Evolutionary conservation across 2,797 vertebrate genomes (phyloP), one percentile per base, ranked within the genome.

Genomic region (Luscinia megarhynchos): DNA sequence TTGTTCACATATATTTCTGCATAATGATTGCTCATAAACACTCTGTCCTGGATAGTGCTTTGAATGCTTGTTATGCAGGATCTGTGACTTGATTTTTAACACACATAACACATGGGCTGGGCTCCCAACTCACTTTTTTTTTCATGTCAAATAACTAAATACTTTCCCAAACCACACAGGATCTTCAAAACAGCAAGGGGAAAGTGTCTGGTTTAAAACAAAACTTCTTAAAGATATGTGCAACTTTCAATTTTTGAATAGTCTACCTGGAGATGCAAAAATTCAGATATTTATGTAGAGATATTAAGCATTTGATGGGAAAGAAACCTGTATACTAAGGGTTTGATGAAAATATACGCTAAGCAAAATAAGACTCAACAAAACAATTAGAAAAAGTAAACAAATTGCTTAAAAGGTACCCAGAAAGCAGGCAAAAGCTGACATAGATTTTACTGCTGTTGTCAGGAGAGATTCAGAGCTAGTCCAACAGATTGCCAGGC

Each of bases 1-100:
- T 96, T 93, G 83, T 89, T 95, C 95, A 89, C 87, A 73, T 89
- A 59, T 89, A 95, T 88, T 90, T 93, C 79, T 91, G 63, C 74
- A 84, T 94, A 92, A 95, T 86, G 82, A 93, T 87, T 50, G 57
- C 59, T 94, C 90, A 90, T 92, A 94, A 96, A 92, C 68, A 64
- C 87, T 80, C 54, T 81, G 83, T 84, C 81, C 82, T 93, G 72
- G 24, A 59, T 69, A 80, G 50, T 61, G 82, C 59, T 93, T 81
- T 92, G 61, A 93, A 78, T 90, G 90, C 53, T 93, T 67, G 82
- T 24, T 69, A 26, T 24, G 24, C 53, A 61, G 70, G 38, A 55
- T 93, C 82, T 93, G 87, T 91, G 89, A 91, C 74, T 73, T 55
- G 76, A 79, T 72, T 97, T 89, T 95, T 87, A 93, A 93, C 58